A percentile compares a stretch with the other conserved stretches of the same genome.
Evolutionary conservation across 64 coral and sea anemone species (phyloP).

Genomic region (Actinia tenebrosa): DNA sequence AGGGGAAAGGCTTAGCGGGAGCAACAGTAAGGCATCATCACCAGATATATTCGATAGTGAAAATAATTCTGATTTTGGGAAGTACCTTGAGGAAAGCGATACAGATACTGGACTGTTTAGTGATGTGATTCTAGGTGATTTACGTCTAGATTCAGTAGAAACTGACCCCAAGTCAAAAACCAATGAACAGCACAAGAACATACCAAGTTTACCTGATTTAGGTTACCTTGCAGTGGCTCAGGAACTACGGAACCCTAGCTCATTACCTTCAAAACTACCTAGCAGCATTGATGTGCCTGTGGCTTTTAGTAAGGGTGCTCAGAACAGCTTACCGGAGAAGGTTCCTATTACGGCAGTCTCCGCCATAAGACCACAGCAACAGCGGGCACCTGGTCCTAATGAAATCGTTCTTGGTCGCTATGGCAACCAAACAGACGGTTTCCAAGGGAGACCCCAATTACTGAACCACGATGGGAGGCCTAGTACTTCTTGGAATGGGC

Average conservation of each 20-base stretch:
- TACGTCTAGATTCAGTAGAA: conserved; percentile 57
- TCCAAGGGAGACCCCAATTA: background rate
- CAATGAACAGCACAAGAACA: background rate
- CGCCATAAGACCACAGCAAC: background rate
- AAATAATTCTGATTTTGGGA: conserved; percentile 71
- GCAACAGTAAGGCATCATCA: conserved; percentile 45
- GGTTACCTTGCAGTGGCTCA: conserved; percentile 26
- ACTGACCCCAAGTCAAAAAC: conserved; percentile 17
- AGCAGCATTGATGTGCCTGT: background rate
- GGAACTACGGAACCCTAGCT: conserved; percentile 2
- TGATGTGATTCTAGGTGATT: conserved; percentile 55
- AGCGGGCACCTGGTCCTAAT: background rate
- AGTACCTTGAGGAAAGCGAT: conserved; percentile 64
- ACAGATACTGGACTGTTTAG: conserved; percentile 69
- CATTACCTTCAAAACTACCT: background rate
- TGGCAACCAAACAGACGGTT: background rate
- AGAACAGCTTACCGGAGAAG: conserved; percentile 13
- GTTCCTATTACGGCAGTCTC: conserved; percentile 15
- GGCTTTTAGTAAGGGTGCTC: background rate
- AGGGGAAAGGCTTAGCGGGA: conserved; percentile 48
- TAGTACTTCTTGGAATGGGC: conserved; percentile 5
- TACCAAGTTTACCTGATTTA: conserved; percentile 26
- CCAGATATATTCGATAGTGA: conserved; percentile 66
- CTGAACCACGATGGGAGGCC: background rate
- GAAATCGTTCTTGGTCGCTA: conserved; percentile 15